phyloP scores from a whole-genome alignment of 2,888 invertebrate species.

The Mythimna pallens region DNA sequence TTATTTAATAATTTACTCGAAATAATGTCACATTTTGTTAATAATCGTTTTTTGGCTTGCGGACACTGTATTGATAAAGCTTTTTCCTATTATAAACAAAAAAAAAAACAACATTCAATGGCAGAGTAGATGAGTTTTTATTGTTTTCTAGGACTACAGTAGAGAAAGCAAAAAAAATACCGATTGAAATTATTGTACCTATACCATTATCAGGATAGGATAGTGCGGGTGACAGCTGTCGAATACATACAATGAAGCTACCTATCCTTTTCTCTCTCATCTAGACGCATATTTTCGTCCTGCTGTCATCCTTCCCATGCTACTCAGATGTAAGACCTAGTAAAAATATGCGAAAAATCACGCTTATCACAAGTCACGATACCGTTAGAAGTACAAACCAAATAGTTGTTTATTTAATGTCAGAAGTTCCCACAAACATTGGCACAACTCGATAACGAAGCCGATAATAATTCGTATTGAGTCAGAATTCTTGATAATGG shows the following conservation, averaged over 20 bases:
- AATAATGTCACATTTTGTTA: neutral
- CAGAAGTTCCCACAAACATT: constrained; percentile 54
- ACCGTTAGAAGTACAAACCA: constrained; percentile 29
- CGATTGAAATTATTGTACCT: neutral
- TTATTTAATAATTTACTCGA: neutral
- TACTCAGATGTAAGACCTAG: too few relatives aligned
- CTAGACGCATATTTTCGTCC: too few relatives aligned
- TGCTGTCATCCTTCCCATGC: too few relatives aligned
- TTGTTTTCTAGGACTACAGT: neutral
- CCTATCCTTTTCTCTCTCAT: too few relatives aligned
- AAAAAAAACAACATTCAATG: neutral
- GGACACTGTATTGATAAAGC: neutral
- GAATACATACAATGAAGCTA: too few relatives aligned
- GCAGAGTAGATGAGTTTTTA: constrained; percentile 17
- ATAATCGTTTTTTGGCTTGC: neutral
- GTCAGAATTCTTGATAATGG: constrained; percentile 44
- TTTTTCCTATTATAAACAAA: neutral
- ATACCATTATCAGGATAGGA: too few relatives aligned
- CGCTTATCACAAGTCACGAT: constrained; percentile 29
- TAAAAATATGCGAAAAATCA: constrained; percentile 9
- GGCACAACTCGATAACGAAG: constrained; percentile 37
- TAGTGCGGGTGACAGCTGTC: too few relatives aligned
- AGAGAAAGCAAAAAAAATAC: neutral
- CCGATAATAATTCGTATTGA: constrained; percentile 51
- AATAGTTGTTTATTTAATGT: constrained; percentile 35